phyloP scores from a whole-genome alignment of 2,113 vertebrate genomes.

The Heliornis fulica region DNA sequence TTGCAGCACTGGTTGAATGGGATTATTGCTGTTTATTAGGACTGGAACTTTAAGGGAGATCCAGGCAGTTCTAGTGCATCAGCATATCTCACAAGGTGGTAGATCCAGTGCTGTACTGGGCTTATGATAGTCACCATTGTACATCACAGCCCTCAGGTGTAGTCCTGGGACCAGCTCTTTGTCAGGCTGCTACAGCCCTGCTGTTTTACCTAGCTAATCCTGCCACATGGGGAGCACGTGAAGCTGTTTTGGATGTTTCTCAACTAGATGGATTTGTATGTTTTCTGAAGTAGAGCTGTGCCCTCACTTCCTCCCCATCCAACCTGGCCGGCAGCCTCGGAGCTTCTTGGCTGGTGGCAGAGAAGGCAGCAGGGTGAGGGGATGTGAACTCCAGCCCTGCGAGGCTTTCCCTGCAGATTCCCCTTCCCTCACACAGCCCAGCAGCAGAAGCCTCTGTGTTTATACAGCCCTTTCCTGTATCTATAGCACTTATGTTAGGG shows the following conservation, averaged over 20 bases:
- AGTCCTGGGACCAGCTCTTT: not conserved
- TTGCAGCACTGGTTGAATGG: accelerated
- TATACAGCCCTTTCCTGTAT: not conserved
- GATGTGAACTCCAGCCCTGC: not conserved
- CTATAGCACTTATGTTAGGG: not conserved
- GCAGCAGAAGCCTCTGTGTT: not conserved
- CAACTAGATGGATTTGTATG: not conserved
- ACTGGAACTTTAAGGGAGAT: not conserved
- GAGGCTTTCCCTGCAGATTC: not conserved
- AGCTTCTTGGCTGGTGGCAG: not conserved
- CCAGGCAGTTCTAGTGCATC: accelerated
- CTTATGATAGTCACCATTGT: accelerated
- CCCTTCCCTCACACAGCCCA: not conserved
- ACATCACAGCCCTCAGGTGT: accelerated
- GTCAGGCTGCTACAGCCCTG: not conserved
- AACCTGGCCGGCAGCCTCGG: not conserved
- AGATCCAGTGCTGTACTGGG: not conserved
- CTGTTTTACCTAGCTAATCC: not conserved
- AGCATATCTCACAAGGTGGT: not conserved
- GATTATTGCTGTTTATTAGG: not conserved
- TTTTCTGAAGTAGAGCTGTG: not conserved
- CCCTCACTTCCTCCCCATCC: not conserved
- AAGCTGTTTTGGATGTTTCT: not conserved
- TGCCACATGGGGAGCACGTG: accelerated
- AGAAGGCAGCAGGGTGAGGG: not conserved